phyloP scores from a whole-genome alignment of 2,113 vertebrate genomes.

The Otocyon megalotis region DNA sequence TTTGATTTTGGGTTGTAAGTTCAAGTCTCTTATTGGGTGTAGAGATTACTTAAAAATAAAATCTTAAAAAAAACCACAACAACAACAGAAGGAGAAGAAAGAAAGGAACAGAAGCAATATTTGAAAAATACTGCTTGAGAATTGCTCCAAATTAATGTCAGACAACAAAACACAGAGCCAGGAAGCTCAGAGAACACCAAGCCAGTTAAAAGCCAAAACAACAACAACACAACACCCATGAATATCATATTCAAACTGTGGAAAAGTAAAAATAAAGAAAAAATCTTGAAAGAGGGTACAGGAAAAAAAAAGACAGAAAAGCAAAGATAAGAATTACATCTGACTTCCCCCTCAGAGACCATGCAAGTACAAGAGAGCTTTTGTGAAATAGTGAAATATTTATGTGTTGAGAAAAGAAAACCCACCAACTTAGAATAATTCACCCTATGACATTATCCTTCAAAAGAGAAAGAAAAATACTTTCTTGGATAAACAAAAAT shows the following conservation, averaged over 20 bases:
- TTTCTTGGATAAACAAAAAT: not conserved
- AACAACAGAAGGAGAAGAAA: not conserved
- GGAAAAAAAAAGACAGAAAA: not conserved
- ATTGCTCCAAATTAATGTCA: not conserved
- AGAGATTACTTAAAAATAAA: not conserved
- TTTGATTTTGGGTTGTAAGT: not conserved
- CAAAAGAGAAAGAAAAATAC: not conserved
- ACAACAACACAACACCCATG: not conserved
- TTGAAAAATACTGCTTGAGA: not conserved
- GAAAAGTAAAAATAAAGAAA: not conserved
- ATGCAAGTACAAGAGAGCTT: not conserved
- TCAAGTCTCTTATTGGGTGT: too few species aligned
- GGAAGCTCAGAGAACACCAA: not conserved
- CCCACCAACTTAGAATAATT: not conserved
- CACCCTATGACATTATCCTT: not conserved
- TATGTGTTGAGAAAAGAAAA: not conserved
- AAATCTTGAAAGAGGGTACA: not conserved
- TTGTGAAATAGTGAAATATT: not conserved
- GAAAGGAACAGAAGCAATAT: not conserved
- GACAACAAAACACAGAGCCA: not conserved
- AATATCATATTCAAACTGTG: not conserved
- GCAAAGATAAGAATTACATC: not conserved
- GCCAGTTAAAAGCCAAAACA: not conserved
- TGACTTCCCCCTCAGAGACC: not conserved
- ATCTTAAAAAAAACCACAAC: not conserved